Conservation (phyloP, 2,888 invertebrate genomes). For the Agrochola circellaris region DNA sequence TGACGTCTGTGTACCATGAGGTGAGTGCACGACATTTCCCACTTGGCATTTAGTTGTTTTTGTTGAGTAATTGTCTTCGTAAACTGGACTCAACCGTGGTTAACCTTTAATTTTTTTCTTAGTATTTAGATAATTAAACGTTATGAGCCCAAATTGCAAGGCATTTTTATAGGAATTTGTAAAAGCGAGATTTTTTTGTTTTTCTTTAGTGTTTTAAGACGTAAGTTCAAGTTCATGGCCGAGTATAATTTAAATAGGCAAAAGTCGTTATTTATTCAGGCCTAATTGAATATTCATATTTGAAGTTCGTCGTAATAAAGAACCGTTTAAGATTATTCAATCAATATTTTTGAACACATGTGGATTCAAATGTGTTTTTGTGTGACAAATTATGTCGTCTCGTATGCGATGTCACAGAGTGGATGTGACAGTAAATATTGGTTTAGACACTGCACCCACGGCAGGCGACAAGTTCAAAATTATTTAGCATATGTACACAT, state of each 20-base stretch:
- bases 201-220: conserved; percentile 8
- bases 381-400: conserved; percentile 47
- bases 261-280: conserved; percentile 47
- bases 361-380: conserved; percentile 45
- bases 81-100: conserved; percentile 69
- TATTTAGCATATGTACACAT: conserved; percentile 49
- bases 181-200: conserved; percentile 10
- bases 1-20: conserved; percentile 88
- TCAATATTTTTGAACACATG: conserved; percentile 46
- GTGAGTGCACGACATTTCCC: conserved; percentile 88
- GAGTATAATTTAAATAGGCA: conserved; percentile 44
- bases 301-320: conserved; percentile 7
- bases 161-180: conserved; percentile 15
- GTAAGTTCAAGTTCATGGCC: conserved; percentile 49
- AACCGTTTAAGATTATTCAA: conserved; percentile 25
- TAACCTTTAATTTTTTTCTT: conserved; percentile 65
- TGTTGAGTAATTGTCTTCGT: conserved; percentile 80
- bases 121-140: conserved; percentile 48
- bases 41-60: conserved; percentile 85
- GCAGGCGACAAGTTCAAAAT: conserved; percentile 51
- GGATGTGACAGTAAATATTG: conserved; percentile 56
- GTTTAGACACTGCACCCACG: conserved; percentile 56
- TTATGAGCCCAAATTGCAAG: conserved; percentile 38
- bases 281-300: conserved; percentile 44
- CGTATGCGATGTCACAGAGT: conserved; percentile 39